Evolutionary conservation across 2,113 vertebrate species (phyloP).

Genomic region (Chaetodon auriga): DNA sequence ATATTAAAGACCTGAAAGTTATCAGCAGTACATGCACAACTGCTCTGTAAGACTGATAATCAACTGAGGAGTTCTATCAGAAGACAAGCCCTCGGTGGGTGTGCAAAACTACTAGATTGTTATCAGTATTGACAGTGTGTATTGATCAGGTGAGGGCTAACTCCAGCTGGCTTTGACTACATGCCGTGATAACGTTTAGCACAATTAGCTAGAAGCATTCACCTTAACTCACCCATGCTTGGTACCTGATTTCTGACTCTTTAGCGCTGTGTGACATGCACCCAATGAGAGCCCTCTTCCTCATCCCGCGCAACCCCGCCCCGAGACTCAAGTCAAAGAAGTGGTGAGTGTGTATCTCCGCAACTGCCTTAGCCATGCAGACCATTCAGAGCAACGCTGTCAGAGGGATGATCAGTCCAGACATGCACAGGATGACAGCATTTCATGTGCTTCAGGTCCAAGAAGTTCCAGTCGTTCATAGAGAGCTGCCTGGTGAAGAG

Average conservation of each 20-base stretch:
- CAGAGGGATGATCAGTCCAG: not conserved
- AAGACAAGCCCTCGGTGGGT: not conserved
- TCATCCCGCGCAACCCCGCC: slow-evolving; percentile 95
- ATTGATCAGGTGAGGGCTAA: slow-evolving; percentile 36
- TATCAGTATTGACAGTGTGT: slow-evolving; percentile 37
- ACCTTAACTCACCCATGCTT: not conserved
- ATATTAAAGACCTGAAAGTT: too few species aligned
- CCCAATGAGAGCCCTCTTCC: slow-evolving; percentile 97
- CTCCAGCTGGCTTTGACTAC: slow-evolving; percentile 27
- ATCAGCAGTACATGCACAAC: not conserved
- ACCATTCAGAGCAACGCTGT: not conserved
- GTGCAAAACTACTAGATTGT: slow-evolving; percentile 20
- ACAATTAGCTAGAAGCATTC: slow-evolving; percentile 5
- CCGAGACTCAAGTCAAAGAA: slow-evolving; percentile 97
- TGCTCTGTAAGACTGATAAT: not conserved
- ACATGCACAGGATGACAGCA: not conserved
- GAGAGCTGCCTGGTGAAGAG: slow-evolving; percentile 96
- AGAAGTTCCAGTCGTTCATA: slow-evolving; percentile 97
- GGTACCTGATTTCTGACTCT: slow-evolving; percentile 55
- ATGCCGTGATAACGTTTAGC: slow-evolving; percentile 35
- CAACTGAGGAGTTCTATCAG: not conserved
- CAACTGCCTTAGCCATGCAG: not conserved
- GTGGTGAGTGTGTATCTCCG: slow-evolving; percentile 87
- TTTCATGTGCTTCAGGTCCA: slow-evolving; percentile 86
- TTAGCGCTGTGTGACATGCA: slow-evolving; percentile 98